A percentile compares a stretch with the other conserved stretches of the same genome.
Evolutionary conservation across 2,113 vertebrate genomes (phyloP).

Genomic region (Eubucco bourcierii): DNA sequence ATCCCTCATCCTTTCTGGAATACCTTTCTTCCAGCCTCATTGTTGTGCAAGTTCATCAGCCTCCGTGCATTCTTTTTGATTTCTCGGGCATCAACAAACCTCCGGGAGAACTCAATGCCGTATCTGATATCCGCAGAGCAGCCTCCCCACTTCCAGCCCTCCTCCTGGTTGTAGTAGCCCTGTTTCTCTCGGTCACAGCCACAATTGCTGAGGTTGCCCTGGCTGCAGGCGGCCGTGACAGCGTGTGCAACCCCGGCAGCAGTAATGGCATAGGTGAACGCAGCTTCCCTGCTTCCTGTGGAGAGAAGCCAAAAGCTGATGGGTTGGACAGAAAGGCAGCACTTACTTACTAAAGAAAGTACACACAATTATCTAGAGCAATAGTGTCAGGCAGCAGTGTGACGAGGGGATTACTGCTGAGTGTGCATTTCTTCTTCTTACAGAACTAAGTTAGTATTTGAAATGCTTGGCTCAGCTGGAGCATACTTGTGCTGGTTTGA

Average conservation of each 20-base stretch:
- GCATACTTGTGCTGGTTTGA: too few relatives aligned
- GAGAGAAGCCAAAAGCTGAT: conserved; percentile 54
- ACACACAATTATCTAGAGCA: not conserved
- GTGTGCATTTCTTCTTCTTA: not conserved
- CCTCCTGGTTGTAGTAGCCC: conserved; percentile 94
- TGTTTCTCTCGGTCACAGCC: conserved; percentile 98
- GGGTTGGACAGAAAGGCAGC: conserved; percentile 52
- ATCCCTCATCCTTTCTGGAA: conserved; percentile 46
- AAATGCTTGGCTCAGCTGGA: not conserved
- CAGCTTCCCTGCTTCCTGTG: conserved; percentile 95
- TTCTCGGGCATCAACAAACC: conserved; percentile 96
- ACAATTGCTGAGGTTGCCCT: conserved; percentile 97
- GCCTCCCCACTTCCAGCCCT: conserved; percentile 99
- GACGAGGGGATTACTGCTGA: not conserved
- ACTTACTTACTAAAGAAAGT: not conserved
- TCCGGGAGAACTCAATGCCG: conserved; percentile 94
- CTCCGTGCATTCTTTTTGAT: conserved; percentile 95
- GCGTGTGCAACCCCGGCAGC: conserved; percentile 95
- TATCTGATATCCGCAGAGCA: conserved; percentile 97
- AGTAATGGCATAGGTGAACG: conserved; percentile 97
- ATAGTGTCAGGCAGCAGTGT: not conserved
- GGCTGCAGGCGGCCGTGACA: conserved; percentile 94
- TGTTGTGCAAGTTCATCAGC: conserved; percentile 99
- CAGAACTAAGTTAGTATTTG: not conserved
- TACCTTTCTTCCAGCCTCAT: conserved; percentile 98